Percentiles rank a stretch among this genome's conserved stretches.
Evolutionary conservation across 2,797 vertebrate genomes (phyloP).

Genomic region (Dromococcyx pavoninus): DNA sequence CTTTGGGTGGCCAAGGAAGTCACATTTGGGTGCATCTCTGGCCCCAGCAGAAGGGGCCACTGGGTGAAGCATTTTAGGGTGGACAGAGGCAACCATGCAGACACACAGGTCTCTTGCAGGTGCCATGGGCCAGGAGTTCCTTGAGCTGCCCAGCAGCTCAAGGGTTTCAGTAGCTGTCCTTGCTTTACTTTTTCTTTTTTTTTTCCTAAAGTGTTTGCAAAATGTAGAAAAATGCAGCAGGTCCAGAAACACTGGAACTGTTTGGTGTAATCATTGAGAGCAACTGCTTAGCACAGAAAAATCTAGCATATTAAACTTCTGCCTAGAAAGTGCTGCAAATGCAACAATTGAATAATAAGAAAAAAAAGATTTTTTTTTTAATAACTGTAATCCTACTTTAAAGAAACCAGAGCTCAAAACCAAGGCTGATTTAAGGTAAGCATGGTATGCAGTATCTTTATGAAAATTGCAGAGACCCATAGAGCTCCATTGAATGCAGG

Average conservation of each 20-base stretch:
- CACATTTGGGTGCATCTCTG: rapidly evolving
- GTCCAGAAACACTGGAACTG: conserved; percentile 80
- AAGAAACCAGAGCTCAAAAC: neutral
- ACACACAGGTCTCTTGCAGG: neutral
- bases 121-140: neutral
- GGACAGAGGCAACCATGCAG: neutral
- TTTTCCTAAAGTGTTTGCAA: conserved; percentile 54
- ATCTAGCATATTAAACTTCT: neutral
- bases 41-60: neutral
- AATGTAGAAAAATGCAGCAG: conserved; percentile 73
- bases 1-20: neutral
- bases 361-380: neutral
- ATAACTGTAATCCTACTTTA: neutral
- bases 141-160: neutral
- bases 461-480: neutral
- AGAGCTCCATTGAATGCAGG: neutral
- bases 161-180: neutral
- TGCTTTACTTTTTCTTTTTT: neutral
- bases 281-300: neutral
- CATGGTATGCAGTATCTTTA: neutral
- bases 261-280: conserved; percentile 55
- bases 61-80: neutral
- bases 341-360: neutral
- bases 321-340: neutral
- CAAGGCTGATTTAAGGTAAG: neutral